Evolutionary conservation across 2,888 invertebrate species (phyloP).

Genomic region (Atethmia centrago): DNA sequence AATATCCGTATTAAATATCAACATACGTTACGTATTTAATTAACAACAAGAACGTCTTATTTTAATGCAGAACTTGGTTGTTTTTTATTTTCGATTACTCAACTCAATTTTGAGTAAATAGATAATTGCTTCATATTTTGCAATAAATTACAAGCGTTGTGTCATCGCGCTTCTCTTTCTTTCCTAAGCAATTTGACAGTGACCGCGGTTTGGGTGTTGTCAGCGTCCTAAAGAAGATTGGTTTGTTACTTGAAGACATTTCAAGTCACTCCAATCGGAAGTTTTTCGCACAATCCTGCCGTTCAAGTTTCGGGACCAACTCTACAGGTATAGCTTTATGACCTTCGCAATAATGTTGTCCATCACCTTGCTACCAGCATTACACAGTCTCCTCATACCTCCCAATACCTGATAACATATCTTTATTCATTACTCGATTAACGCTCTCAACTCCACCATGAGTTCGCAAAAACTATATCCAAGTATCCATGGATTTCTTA

Average conservation of each 20-base stretch:
- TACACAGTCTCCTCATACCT: constrained; percentile 10
- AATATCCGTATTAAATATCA: too few species aligned
- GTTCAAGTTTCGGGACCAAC: neutral
- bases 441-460: constrained; percentile 4
- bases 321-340: neutral
- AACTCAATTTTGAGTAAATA: too few species aligned
- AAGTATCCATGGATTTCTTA: constrained; percentile 38
- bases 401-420: constrained; percentile 40
- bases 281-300: neutral
- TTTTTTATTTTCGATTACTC: too few species aligned
- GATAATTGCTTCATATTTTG: too few species aligned
- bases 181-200: too few species aligned
- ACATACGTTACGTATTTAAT: too few species aligned
- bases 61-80: too few species aligned
- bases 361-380: constrained; percentile 1
- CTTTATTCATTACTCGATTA: constrained; percentile 40
- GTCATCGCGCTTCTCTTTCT: too few species aligned
- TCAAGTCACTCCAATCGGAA: neutral
- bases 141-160: too few species aligned
- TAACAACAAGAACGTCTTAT: too few species aligned
- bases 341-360: neutral
- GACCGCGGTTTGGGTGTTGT: too few species aligned
- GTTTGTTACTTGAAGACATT: neutral
- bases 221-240: neutral
- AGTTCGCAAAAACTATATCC: constrained; percentile 36